These are phyloP conservation scores for Heloderma charlesbogerti DNA, from an alignment of 2,113 vertebrate genomes.

Conservation along the genomic window DNA sequence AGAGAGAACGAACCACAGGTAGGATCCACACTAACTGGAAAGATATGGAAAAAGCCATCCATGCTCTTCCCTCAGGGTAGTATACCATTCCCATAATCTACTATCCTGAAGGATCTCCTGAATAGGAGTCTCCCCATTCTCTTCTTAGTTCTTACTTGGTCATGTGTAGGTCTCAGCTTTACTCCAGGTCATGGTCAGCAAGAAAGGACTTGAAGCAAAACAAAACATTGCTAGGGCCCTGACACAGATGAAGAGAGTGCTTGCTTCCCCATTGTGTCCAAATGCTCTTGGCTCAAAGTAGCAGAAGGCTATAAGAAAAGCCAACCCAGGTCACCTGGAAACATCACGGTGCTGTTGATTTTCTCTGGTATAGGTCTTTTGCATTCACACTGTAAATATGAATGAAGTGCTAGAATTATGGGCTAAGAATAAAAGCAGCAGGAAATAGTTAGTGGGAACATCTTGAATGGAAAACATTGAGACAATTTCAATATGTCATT, in stretches of 20 bases:
- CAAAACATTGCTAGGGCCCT: too few species aligned
- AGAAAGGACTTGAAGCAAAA: background rate
- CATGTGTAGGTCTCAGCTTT: background rate
- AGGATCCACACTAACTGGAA: background rate
- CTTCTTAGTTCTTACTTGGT: background rate
- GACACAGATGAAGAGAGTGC: too few species aligned
- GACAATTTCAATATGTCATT: background rate
- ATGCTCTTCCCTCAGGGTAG: background rate
- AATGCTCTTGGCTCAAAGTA: too few species aligned
- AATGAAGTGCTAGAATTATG: conserved; percentile 7
- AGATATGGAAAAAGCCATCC: background rate
- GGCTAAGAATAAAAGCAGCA: conserved; percentile 18
- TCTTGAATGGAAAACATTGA: conserved; percentile 11
- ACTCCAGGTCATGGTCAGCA: background rate
- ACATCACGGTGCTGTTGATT: background rate
- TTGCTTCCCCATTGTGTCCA: too few species aligned
- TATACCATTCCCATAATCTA: background rate
- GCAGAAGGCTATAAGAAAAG: background rate
- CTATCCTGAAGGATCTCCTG: background rate
- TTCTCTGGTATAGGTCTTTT: background rate
- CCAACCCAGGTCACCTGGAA: background rate
- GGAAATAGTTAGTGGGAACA: background rate
- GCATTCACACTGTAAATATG: conserved; percentile 16
- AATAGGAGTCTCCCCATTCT: background rate
- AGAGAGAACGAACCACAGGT: background rate